phyloP scores from a whole-genome alignment of 2,113 vertebrate species.

The Chinchilla lanigera region DNA sequence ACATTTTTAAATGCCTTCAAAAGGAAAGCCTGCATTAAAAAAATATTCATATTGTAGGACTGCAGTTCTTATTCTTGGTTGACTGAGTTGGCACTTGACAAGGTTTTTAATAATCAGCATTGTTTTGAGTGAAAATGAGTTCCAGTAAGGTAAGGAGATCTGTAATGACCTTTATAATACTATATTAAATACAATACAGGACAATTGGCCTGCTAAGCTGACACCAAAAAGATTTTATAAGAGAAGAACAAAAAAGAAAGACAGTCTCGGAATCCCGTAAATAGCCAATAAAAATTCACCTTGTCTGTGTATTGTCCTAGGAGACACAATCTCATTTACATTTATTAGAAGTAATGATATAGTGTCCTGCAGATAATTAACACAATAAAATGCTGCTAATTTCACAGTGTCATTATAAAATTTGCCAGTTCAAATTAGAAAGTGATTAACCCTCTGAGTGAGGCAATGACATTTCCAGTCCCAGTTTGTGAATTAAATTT shows the following conservation, averaged over 20 bases:
- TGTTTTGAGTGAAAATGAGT: conserved; percentile 78
- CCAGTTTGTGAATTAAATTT: conserved; percentile 91
- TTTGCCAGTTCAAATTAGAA: conserved; percentile 91
- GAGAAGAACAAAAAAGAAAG: neutral
- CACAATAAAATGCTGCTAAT: conserved; percentile 94
- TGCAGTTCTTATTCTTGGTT: conserved; percentile 55
- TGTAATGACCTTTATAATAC: conserved; percentile 82
- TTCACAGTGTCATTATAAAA: conserved; percentile 93
- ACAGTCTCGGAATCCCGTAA: conserved; percentile 82
- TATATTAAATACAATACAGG: conserved; percentile 78
- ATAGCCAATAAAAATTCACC: conserved; percentile 91
- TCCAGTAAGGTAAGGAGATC: conserved; percentile 71
- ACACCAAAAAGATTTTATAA: conserved; percentile 72
- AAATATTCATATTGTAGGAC: conserved; percentile 41
- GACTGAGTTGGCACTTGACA: conserved; percentile 55
- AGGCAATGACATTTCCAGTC: conserved; percentile 91
- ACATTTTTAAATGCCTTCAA: conserved; percentile 22
- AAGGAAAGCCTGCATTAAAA: conserved; percentile 43
- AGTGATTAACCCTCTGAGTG: conserved; percentile 91
- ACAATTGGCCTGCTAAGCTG: conserved; percentile 66
- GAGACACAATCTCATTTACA: conserved; percentile 89
- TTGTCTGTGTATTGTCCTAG: conserved; percentile 88
- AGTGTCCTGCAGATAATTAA: conserved; percentile 92
- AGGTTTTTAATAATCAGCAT: conserved; percentile 76
- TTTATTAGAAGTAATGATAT: conserved; percentile 92